Evolutionary conservation across 2,113 vertebrate species (phyloP).

Genomic region (Catharus fuscescens): DNA sequence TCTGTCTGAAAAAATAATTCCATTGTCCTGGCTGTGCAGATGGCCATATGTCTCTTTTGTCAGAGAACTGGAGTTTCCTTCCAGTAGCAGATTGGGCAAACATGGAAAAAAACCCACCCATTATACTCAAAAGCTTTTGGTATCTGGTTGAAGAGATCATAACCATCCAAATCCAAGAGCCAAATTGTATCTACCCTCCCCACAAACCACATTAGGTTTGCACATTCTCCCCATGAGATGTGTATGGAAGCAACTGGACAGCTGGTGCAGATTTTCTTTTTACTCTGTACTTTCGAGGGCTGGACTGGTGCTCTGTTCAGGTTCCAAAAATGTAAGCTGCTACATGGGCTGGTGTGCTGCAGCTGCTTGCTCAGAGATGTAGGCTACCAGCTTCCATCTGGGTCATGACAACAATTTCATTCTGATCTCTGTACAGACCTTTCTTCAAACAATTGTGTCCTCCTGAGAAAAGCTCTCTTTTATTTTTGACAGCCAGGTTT

Average conservation of each 20-base stretch:
- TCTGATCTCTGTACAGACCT: background rate
- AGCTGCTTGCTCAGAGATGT: background rate
- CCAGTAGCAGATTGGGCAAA: conserved; percentile 1
- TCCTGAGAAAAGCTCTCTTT: background rate
- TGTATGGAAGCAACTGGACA: background rate
- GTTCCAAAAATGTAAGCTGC: background rate
- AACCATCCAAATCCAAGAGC: background rate
- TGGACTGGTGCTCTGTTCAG: background rate
- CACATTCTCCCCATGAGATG: background rate
- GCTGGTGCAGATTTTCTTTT: background rate
- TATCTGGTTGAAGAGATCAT: background rate
- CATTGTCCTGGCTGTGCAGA: background rate
- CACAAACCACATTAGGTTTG: background rate
- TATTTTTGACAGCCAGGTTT: background rate
- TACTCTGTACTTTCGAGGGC: background rate
- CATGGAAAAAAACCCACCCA: background rate
- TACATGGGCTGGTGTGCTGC: background rate
- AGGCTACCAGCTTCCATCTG: background rate
- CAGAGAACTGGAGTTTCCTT: background rate
- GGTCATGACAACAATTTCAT: background rate
- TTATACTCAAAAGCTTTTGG: background rate
- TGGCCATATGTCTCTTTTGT: background rate
- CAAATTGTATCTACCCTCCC: background rate
- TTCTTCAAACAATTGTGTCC: background rate
- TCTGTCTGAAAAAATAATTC: background rate